Evolutionary conservation across 1,140 invertebrate species (phyloP).

Genomic region (Trichonephila clavipes): DNA sequence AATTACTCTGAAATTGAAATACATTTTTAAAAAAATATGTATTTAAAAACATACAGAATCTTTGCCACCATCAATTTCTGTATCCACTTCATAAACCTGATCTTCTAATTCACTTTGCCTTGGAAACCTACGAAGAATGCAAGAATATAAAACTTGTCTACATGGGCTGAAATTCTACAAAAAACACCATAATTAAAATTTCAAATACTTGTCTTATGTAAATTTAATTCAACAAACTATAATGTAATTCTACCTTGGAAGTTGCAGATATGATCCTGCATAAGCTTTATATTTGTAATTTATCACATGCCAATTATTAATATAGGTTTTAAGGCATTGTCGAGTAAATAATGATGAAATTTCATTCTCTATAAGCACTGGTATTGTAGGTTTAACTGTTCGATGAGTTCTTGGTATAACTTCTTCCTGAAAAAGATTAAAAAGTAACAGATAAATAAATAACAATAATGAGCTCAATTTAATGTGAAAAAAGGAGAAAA

Average conservation of each 20-base stretch:
- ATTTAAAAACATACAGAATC: slow-evolving; percentile 77
- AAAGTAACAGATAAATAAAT: background rate
- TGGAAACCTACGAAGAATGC: slow-evolving; percentile 82
- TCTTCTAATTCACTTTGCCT: slow-evolving; percentile 87
- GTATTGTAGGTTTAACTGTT: slow-evolving; percentile 88
- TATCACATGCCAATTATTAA: slow-evolving; percentile 91
- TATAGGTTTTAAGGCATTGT: slow-evolving; percentile 93
- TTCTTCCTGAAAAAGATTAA: slow-evolving; percentile 85
- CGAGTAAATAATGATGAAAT: slow-evolving; percentile 87
- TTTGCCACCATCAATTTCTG: slow-evolving; percentile 84
- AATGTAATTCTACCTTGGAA: slow-evolving; percentile 86
- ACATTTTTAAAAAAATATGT: too few relatives aligned
- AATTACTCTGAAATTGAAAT: background rate
- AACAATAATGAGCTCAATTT: too few relatives aligned
- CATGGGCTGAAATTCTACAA: too few relatives aligned
- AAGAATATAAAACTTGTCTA: too few relatives aligned
- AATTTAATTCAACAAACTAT: background rate
- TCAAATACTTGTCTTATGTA: too few relatives aligned
- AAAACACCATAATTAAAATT: too few relatives aligned
- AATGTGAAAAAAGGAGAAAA: too few relatives aligned
- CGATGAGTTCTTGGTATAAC: slow-evolving; percentile 88
- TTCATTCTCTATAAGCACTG: slow-evolving; percentile 80
- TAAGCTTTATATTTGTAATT: slow-evolving; percentile 94
- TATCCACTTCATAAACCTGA: slow-evolving; percentile 88
- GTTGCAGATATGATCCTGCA: slow-evolving; percentile 90